Percentiles rank a stretch among this genome's conserved stretches.
phyloP scores from a whole-genome alignment of 2,797 vertebrate genomes.

The Rhinichthys osculus region DNA sequence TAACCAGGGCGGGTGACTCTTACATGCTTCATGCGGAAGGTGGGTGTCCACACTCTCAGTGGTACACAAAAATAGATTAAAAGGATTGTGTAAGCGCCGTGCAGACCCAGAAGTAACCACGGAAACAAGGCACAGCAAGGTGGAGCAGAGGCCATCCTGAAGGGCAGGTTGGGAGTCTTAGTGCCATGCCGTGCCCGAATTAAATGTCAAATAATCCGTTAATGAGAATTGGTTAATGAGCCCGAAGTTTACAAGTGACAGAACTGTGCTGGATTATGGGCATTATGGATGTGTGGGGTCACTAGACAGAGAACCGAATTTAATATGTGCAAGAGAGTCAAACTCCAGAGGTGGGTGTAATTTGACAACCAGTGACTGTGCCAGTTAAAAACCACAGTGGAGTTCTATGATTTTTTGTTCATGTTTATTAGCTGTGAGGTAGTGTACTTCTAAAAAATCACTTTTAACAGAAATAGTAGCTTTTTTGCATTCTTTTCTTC shows the following conservation, averaged over 20 bases:
- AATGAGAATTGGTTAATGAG: conserved; percentile 38
- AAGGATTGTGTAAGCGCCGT: conserved; percentile 23
- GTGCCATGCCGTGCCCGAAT: background rate
- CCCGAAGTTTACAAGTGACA: conserved; percentile 22
- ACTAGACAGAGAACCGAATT: background rate
- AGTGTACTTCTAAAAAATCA: background rate
- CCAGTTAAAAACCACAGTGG: background rate
- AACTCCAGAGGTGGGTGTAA: background rate
- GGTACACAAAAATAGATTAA: conserved; percentile 50
- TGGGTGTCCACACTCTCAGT: conserved; percentile 45
- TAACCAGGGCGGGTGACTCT: conserved; percentile 24
- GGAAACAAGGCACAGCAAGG: conserved; percentile 51
- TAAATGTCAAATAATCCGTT: conserved; percentile 51
- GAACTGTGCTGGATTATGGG: conserved; percentile 4
- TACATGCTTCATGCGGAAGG: conserved; percentile 16
- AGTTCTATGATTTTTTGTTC: background rate
- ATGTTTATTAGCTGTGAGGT: background rate
- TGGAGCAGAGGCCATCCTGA: conserved; percentile 38
- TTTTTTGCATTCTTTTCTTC: background rate
- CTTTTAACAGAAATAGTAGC: background rate
- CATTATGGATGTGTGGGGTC: background rate
- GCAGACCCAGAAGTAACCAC: conserved; percentile 43
- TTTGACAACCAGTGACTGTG: background rate
- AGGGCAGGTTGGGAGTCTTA: conserved; percentile 31
- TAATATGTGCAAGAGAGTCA: background rate